phyloP scores from a whole-genome alignment of 2,888 invertebrate genomes.

The Torymus tubicola region DNA sequence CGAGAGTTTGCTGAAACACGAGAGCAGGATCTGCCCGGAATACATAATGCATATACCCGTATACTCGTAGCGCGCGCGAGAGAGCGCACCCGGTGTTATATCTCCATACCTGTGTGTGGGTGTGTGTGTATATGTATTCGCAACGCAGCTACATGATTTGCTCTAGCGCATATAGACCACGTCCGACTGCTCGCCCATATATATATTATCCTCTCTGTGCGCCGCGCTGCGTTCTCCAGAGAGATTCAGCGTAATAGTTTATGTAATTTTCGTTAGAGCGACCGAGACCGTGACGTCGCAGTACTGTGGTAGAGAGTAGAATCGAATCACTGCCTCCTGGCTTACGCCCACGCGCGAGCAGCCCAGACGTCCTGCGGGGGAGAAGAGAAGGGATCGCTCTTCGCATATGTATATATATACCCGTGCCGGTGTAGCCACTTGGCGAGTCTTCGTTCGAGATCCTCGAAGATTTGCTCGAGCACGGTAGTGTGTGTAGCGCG shows the following conservation, averaged over 20 bases:
- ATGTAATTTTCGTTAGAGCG: slow-evolving; percentile 40
- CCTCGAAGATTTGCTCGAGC: slow-evolving; percentile 46
- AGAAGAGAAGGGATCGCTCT: not conserved
- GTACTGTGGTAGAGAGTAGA: not conserved
- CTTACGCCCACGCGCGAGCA: slow-evolving; percentile 38
- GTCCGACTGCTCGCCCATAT: no score
- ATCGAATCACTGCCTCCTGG: slow-evolving; percentile 11
- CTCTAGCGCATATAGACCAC: not conserved
- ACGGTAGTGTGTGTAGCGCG: not conserved
- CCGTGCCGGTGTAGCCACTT: slow-evolving; percentile 4
- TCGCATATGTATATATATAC: slow-evolving; percentile 4
- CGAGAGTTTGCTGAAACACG: slow-evolving; percentile 55
- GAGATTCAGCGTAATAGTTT: slow-evolving; percentile 25
- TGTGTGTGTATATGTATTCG: not conserved
- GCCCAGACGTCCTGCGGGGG: not conserved
- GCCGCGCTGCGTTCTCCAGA: not conserved
- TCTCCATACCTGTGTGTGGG: not conserved
- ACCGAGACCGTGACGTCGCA: slow-evolving; percentile 10
- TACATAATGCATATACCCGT: slow-evolving; percentile 26
- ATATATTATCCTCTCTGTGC: not conserved
- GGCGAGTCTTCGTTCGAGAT: slow-evolving; percentile 30
- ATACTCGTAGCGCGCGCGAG: not conserved
- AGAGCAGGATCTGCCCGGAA: slow-evolving; percentile 38
- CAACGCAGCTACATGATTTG: not conserved
- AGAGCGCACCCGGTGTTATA: not conserved